Percentiles rank a stretch among this genome's conserved stretches.
Conservation (phyloP, 30 jellyfish, hydroid and myxozoan genomes). For the Pelagia noctiluca region DNA sequence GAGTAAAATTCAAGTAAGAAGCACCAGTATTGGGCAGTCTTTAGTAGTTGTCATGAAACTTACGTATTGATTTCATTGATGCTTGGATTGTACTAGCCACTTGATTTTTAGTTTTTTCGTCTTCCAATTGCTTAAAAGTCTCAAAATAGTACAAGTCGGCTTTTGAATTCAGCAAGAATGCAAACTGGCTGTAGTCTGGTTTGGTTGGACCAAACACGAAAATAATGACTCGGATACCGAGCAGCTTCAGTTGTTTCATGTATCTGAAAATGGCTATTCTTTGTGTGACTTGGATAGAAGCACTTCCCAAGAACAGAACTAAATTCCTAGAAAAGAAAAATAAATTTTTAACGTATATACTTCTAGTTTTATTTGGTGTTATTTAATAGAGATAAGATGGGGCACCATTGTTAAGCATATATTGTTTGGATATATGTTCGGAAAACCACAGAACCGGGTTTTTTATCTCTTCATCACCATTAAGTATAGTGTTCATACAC, state of each 20-base stretch:
- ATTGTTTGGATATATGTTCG: too few species aligned
- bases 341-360: too few species aligned
- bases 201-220: constrained; percentile 3
- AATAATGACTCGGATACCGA: constrained; percentile 23
- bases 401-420: too few species aligned
- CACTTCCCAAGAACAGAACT: constrained; percentile 20
- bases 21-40: too few species aligned
- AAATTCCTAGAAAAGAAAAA: background rate
- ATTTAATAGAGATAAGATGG: too few species aligned
- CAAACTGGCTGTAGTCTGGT: constrained; percentile 1
- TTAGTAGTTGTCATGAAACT: too few species aligned
- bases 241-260: constrained; percentile 1
- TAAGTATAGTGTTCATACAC: too few species aligned
- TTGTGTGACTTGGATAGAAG: background rate
- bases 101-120: background rate
- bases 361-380: too few species aligned
- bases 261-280: background rate
- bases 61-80: background rate
- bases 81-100: constrained; percentile 12
- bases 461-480: too few species aligned
- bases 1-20: too few species aligned
- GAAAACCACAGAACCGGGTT: too few species aligned
- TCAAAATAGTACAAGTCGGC: background rate
- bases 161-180: background rate
- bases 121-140: background rate